Base-by-base conservation (phyloP, 2,888 invertebrate species). In the Spisula subtruncata region DNA sequence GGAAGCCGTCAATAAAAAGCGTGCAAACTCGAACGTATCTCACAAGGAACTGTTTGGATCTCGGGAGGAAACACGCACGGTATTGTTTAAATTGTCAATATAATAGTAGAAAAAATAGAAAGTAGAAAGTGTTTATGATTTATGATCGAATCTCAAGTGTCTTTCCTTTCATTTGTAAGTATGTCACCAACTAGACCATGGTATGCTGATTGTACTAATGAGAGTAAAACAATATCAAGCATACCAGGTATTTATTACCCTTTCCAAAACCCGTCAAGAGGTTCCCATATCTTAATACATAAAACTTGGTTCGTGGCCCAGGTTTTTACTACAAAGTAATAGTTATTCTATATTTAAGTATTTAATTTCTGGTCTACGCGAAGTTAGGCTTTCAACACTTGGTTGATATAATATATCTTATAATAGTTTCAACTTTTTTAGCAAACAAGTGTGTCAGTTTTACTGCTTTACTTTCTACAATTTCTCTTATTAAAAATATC, bases 171-270 rank as follows among this genome's bases (percentile, higher is more conserved):
- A 6, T 12, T n/a, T n/a, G n/a, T n/a, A n/a, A n/a, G 10, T 66
- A 6, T 66, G 25, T 25, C 60, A 66, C 60, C n/a, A 66, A 25
- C 0, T 66, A 66, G 60, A 32, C 75, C 35, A 35, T 75, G 16
- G 75, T 75, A 18, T 75, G 16, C 18, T 35, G 35, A 75, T 16
- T 75, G 32, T 75, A 75, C 32, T 35, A 75, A 75, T 35, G 75
- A 32, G 35, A 35, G 75, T 75, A 75, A 75, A 75, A 75, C 75
- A 75, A 75, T 75, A 75, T 35, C 32, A 75, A 16, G 18, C 75
- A 75, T 75, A 75, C 35, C n/a, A 75, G 16, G 5, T 25, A 66
- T 66, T 66, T 66, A 66, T 35, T 35, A 75, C 35, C 75, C 32
- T 32, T 75, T 35, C 18, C 75, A 6, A 18, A 6, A n/a, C 25